These are phyloP conservation scores for Arctocebus calabarensis DNA, from an alignment of 2,797 vertebrate species.

Conservation along the genomic window DNA sequence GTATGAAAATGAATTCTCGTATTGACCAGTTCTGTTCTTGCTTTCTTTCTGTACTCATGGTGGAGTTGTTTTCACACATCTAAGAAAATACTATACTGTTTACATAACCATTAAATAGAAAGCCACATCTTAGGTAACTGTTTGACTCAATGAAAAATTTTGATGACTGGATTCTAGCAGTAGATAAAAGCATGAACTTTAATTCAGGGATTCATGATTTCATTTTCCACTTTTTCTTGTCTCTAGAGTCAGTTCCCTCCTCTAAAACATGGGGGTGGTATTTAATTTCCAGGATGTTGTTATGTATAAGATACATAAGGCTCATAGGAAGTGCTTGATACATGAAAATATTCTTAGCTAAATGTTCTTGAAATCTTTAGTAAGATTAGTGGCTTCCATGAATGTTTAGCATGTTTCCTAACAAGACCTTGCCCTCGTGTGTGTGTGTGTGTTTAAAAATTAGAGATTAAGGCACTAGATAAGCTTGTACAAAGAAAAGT, in stretches of 20 bases:
- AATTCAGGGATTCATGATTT: not conserved
- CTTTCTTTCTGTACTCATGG: not conserved
- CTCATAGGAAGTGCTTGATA: not conserved
- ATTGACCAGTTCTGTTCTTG: slow-evolving; percentile 10
- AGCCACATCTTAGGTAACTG: not conserved
- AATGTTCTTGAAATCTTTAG: slow-evolving; percentile 28
- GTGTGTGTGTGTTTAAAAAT: not conserved
- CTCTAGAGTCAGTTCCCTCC: not conserved
- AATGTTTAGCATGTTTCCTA: slow-evolving; percentile 28
- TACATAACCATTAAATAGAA: not conserved
- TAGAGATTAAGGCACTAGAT: not conserved
- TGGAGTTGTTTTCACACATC: slow-evolving; percentile 1
- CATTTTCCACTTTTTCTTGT: not conserved
- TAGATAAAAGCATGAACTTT: not conserved
- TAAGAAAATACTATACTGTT: not conserved
- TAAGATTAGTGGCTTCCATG: not conserved
- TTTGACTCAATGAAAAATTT: not conserved
- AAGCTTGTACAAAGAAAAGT: slow-evolving; percentile 27
- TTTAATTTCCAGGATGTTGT: not conserved
- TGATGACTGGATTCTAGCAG: not conserved
- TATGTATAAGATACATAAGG: not conserved
- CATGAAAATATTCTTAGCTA: not conserved
- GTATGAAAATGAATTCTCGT: slow-evolving; percentile 24
- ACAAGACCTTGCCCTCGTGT: not conserved
- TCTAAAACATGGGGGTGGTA: not conserved